Conservation (phyloP, 53 echinoderm and acorn worm species). For the Pentamera pediparva region DNA sequence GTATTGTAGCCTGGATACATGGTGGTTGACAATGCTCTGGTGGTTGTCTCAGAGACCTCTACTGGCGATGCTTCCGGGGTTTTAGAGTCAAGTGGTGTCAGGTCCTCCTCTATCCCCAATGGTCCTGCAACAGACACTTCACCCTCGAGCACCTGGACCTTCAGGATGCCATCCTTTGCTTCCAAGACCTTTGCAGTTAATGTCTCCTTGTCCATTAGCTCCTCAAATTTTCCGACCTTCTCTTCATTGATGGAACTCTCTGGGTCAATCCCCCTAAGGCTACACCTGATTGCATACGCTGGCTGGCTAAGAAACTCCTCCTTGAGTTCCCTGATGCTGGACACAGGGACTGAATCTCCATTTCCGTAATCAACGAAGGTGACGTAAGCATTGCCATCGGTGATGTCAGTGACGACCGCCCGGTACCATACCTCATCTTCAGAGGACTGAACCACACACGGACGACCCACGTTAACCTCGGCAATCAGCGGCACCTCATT, state of each 20-base stretch:
- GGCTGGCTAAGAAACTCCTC: constrained; percentile 55
- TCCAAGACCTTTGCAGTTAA: constrained; percentile 39
- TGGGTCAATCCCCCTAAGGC: constrained; percentile 56
- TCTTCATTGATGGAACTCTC: constrained; percentile 2
- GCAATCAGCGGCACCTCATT: neutral
- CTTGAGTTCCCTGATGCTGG: constrained; percentile 54
- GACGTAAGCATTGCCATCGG: constrained; percentile 45
- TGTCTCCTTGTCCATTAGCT: constrained; percentile 45
- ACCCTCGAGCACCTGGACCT: constrained; percentile 3
- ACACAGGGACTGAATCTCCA: constrained; percentile 51
- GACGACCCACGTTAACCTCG: constrained; percentile 39
- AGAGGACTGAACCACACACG: constrained; percentile 69
- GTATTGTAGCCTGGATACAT: constrained; percentile 20
- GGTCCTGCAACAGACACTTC: neutral
- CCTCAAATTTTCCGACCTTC: constrained; percentile 45
- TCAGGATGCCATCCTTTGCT: constrained; percentile 22
- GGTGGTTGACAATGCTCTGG: neutral
- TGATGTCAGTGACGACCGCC: constrained; percentile 49
- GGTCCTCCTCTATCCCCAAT: constrained; percentile 3
- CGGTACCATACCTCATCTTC: constrained; percentile 79
- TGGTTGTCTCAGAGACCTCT: neutral
- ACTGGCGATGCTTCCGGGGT: neutral
- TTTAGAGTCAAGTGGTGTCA: neutral
- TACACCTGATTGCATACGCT: constrained; percentile 59
- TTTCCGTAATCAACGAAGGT: constrained; percentile 96